Evolutionary conservation across 2,113 vertebrate species (phyloP).

Genomic region (Bufo bufo): DNA sequence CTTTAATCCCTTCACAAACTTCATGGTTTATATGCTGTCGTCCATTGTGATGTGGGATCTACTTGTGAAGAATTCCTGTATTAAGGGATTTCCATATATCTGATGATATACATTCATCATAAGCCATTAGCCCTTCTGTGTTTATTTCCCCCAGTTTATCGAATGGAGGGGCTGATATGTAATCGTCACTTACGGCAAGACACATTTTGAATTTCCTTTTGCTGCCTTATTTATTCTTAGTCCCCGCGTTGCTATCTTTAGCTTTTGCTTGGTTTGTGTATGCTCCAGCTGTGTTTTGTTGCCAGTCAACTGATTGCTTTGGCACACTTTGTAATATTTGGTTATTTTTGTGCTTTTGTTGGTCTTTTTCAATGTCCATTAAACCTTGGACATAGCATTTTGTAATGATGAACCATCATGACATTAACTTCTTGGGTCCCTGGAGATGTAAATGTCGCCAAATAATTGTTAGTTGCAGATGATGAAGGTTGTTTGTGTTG

Average conservation of each 20-base stretch:
- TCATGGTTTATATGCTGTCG: constrained; percentile 2
- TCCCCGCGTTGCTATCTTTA: constrained; percentile 23
- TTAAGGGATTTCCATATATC: constrained; percentile 22
- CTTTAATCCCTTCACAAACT: background rate
- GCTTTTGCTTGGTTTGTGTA: constrained; percentile 29
- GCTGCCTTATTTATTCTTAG: background rate
- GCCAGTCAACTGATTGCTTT: constrained; percentile 24
- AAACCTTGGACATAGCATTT: constrained; percentile 27
- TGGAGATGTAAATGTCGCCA: background rate
- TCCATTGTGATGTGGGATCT: constrained; percentile 21
- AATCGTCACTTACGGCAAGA: constrained; percentile 2
- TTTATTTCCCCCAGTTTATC: background rate
- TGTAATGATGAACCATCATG: background rate
- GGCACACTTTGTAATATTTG: constrained; percentile 23
- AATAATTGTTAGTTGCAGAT: background rate
- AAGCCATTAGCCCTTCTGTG: background rate
- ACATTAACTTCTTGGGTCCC: background rate
- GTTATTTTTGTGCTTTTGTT: constrained; percentile 27
- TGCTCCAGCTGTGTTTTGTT: constrained; percentile 18
- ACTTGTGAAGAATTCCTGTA: background rate
- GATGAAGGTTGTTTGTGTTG: background rate
- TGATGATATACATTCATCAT: background rate
- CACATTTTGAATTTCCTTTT: constrained; percentile 31
- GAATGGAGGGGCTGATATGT: background rate
- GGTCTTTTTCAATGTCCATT: constrained; percentile 21